A percentile compares a stretch with the other conserved stretches of the same genome.
These are phyloP conservation scores for Cochlearius cochlearius DNA, from an alignment of 2,113 vertebrate species.

Conservation along the genomic window DNA sequence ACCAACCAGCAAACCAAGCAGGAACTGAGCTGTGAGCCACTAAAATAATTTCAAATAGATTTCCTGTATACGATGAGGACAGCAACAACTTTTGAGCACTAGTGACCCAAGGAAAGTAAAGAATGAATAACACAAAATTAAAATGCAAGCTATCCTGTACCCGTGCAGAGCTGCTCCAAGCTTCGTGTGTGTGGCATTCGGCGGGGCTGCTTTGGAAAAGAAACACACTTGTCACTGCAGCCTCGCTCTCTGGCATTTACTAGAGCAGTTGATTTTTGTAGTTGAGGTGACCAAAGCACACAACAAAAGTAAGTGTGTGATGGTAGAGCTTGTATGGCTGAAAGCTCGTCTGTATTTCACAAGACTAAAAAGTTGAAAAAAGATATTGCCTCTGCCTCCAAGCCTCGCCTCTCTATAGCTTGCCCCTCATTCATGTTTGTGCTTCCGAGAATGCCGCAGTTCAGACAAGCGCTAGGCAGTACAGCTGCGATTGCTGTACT, in stretches of 20 bases:
- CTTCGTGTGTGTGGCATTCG: not conserved
- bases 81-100: not conserved
- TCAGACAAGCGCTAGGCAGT: not conserved
- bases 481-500: not conserved
- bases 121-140: not conserved
- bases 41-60: not conserved
- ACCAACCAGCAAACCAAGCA: not conserved
- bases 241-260: not conserved
- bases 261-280: not conserved
- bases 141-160: not conserved
- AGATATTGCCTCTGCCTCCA: not conserved
- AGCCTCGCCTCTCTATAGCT: not conserved
- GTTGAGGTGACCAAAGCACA: not conserved
- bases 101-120: not conserved
- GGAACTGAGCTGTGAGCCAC: not conserved
- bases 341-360: not conserved
- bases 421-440: not conserved
- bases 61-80: not conserved
- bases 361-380: not conserved
- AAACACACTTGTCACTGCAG: not conserved
- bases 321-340: not conserved
- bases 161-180: not conserved
- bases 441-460: not conserved
- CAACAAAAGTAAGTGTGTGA: not conserved
- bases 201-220: rapidly evolving